These are phyloP conservation scores for Serinus canaria DNA, from an alignment of 2,113 vertebrate species.

Conservation along the genomic window DNA sequence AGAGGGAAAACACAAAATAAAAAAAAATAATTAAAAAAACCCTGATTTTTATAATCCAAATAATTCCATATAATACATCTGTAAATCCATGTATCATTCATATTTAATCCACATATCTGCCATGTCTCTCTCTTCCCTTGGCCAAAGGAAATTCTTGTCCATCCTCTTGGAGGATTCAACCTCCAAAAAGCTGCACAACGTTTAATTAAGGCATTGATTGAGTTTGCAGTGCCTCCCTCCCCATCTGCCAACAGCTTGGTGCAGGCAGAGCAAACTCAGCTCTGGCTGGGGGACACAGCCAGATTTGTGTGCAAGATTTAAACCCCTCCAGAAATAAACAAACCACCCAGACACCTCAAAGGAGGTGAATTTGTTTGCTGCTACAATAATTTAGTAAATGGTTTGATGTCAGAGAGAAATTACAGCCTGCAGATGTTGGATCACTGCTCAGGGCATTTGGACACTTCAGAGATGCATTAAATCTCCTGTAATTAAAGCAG, in stretches of 20 bases:
- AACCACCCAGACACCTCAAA: not conserved
- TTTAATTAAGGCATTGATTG: not conserved
- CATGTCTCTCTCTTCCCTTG: not conserved
- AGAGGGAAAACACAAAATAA: not conserved
- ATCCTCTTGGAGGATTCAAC: not conserved
- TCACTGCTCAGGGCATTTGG: not conserved
- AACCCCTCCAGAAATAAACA: not conserved
- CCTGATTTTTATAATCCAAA: not conserved
- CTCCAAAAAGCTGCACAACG: not conserved
- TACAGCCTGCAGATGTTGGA: not conserved
- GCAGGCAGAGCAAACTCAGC: not conserved
- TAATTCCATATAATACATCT: not conserved
- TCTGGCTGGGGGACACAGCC: not conserved
- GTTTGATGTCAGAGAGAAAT: not conserved
- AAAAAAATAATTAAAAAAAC: accelerated
- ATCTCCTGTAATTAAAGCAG: not conserved
- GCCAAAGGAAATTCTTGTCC: not conserved
- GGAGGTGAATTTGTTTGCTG: not conserved
- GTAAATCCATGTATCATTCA: not conserved
- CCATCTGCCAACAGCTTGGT: not conserved
- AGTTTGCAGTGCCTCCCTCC: not conserved
- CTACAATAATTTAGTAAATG: not conserved
- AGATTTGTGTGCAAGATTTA: not conserved
- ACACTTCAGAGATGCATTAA: conserved; percentile 34
- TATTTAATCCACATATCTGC: not conserved